Base-by-base conservation (phyloP, 2,113 vertebrate species). In the Edolisoma coerulescens region DNA sequence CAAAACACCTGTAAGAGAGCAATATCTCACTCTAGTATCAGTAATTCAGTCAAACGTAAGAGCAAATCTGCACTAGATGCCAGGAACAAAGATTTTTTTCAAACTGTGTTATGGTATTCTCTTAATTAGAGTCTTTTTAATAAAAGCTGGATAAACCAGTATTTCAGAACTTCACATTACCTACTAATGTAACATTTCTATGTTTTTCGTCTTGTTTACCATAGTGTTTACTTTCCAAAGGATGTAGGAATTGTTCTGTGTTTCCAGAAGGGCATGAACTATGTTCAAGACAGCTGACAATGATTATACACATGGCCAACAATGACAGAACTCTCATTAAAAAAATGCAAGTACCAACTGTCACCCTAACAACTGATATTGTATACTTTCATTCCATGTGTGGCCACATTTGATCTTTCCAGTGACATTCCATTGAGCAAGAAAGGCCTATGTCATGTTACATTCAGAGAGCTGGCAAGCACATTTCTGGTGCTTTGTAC, bases 341-440 rank as follows among this genome's bases (percentile, higher is more conserved):
- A 16, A 67, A 61, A 57, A n/a, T 5, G 2, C 14, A 82, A 64
- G 15, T 13, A 32, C 5, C 19, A n/a, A 12, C 15, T 1, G 0
- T 7, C 17, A 54, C 5, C 11, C 8, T 57, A n/a, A 50, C 1
- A 52, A 17, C 4, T n/a, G 17, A 10, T 11, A 33, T 9, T 32
- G 13, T 45, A 15, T 14, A 2, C 1, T 47, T 80, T 32, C 11
- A 37, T 45, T 65, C 28, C 3, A 1, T 47, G 6, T 30, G 6
- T 37, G 16, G 2, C 32, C 8, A 12, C 2, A 7, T 35, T 70
- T 67, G 35, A 63, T 61, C 35, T 68, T 64, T 44, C 18, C 21
- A 42, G 37, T 7, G 13, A 23, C 9, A 41, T 28, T 60, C 26
- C 26, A 42, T 1, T 44, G 37, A 69, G 3, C 2, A 45, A 22